Conservation (phyloP, 2,888 invertebrate species). For the Cinara cedri region DNA sequence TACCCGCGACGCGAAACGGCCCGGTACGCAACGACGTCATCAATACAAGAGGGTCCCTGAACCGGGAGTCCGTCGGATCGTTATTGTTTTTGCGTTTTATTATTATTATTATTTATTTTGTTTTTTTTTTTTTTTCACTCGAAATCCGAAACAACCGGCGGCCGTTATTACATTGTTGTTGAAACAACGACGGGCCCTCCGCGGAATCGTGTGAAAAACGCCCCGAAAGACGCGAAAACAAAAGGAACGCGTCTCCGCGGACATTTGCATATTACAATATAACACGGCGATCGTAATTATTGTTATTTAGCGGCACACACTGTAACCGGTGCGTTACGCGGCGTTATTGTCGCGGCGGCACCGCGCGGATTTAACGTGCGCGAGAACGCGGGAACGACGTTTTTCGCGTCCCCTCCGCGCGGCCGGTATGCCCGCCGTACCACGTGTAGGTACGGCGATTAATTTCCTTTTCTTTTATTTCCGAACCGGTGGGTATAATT, state of each 20-base stretch:
- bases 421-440: neutral
- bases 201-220: slow-evolving; percentile 47
- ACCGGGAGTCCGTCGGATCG: no score
- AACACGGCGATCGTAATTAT: slow-evolving; percentile 26
- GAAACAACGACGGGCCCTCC: slow-evolving; percentile 37
- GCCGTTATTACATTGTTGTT: no score
- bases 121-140: no score
- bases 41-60: no score
- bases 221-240: slow-evolving; percentile 45
- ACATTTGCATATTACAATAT: slow-evolving; percentile 52
- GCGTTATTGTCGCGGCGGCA: neutral
- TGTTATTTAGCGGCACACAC: neutral
- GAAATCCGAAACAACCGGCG: slow-evolving; percentile 39
- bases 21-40: no score
- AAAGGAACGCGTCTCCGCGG: slow-evolving; percentile 49
- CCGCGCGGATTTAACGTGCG: neutral
- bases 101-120: no score
- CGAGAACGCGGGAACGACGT: neutral
- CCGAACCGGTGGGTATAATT: slow-evolving; percentile 28
- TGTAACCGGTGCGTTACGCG: neutral
- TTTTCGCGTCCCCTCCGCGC: neutral
- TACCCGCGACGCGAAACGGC: no score
- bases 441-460: no score
- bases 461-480: slow-evolving; percentile 7
- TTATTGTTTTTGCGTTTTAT: no score